These are phyloP conservation scores for Neoitamus cyanurus DNA, from an alignment of 2,888 invertebrate genomes.

Conservation along the genomic window DNA sequence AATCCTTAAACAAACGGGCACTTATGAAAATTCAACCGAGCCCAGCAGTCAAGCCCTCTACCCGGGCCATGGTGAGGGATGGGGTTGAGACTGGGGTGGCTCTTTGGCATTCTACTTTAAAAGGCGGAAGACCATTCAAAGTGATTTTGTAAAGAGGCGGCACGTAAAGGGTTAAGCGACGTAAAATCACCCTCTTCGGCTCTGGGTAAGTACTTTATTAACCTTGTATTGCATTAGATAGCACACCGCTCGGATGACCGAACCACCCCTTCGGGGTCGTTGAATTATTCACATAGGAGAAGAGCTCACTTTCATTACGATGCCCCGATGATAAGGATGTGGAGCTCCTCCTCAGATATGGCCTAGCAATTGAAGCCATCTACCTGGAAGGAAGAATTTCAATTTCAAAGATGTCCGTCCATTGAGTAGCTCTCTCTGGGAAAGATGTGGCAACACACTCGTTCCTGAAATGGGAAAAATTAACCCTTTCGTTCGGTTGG, in stretches of 20 bases:
- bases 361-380: constrained; percentile 42
- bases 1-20: constrained; percentile 47
- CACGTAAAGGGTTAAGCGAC: constrained; percentile 46
- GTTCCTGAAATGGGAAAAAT: constrained; percentile 36
- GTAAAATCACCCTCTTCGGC: constrained; percentile 48
- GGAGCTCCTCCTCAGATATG: constrained; percentile 35
- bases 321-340: constrained; percentile 39
- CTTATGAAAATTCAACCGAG: constrained; percentile 51
- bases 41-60: constrained; percentile 10
- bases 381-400: constrained; percentile 52
- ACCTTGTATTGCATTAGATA: constrained; percentile 48
- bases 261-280: constrained; percentile 31
- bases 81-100: not conserved
- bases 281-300: constrained; percentile 49
- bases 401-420: constrained; percentile 52
- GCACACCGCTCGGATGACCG: constrained; percentile 13
- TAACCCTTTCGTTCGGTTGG: constrained; percentile 45
- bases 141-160: constrained; percentile 50
- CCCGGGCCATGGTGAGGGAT: not conserved
- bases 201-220: constrained; percentile 52
- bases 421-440: constrained; percentile 33
- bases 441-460: constrained; percentile 35
- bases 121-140: constrained; percentile 52
- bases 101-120: constrained; percentile 48
- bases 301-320: constrained; percentile 47